Conservation (phyloP, 2,113 vertebrate genomes). For the Fulmarus glacialis region DNA sequence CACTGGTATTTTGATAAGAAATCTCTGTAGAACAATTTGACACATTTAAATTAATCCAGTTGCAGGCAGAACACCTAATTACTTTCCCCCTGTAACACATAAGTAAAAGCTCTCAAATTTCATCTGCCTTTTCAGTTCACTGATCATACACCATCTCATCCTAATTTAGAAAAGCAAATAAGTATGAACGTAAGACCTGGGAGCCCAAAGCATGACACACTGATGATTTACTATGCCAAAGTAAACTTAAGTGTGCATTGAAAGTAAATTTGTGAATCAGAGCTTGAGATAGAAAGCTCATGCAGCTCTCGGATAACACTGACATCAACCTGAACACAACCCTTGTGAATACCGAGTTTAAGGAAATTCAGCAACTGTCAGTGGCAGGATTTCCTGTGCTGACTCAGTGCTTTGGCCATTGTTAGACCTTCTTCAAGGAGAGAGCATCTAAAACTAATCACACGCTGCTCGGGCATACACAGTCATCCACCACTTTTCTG, state of each 20-base stretch:
- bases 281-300: background rate
- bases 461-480: background rate
- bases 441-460: background rate
- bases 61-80: background rate
- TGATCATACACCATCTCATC: background rate
- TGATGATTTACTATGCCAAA: background rate
- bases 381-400: background rate
- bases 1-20: background rate
- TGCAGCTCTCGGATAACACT: background rate
- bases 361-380: background rate
- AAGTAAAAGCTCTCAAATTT: conserved; percentile 7
- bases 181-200: background rate
- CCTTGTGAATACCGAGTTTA: background rate
- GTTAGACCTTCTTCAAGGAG: background rate
- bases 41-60: background rate
- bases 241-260: background rate
- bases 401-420: background rate
- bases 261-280: background rate
- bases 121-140: background rate
- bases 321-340: background rate
- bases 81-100: background rate
- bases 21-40: background rate
- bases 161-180: background rate
- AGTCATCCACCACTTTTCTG: background rate
- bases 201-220: background rate